Base-by-base conservation (phyloP, 2,797 vertebrate species). In the Phylloscopus collybita region DNA sequence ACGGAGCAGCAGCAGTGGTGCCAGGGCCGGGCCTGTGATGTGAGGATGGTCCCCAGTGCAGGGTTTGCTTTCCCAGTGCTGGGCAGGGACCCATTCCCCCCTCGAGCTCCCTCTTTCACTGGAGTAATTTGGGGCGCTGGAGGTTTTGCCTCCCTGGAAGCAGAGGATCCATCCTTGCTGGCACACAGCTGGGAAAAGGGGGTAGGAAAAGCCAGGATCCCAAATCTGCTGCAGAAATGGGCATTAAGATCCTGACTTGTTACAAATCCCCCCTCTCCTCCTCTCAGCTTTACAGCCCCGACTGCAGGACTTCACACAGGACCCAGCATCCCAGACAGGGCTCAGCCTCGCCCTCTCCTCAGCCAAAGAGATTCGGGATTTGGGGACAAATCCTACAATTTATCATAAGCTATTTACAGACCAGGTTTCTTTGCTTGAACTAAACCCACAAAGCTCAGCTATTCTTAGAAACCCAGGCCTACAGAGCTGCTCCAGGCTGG, bases 21-120 rank as follows among this genome's bases (percentile, higher is more conserved):
- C 65, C 1, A 1, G 85, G 90, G 56, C 56, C 0, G 0, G 54
- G 51, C 59, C 81, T 65, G 56, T 2, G 3, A 6, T 3, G 21
- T 3, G 21, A 42, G 80, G 75, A 61, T 27, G 54, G 13, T 64
- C 59, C 34, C 51, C 64, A 73, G 22, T 0, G 5, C 34, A 38
- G 67, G 62, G 45, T 82, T 86, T 47, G 30, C 10, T 47, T 44
- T 56, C 49, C 38, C 16, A 7, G 40, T 1, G n/a, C 32, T 51
- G 75, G 57, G 26, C 47, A n/a, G 42, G 79, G 32, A 65, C 4
- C 6, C 30, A 5, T 15, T 15, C 32, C 13, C 30, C 15, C 65
- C 49, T n/a, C 22, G 2, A 17, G 6, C 7, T 27, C 75, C n/a
- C 56, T 5, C 1, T 51, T 34, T 6, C 75, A 6, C 44, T 2